Conservation (phyloP, 2,888 invertebrate species). For the Epinotia brunnichana region DNA sequence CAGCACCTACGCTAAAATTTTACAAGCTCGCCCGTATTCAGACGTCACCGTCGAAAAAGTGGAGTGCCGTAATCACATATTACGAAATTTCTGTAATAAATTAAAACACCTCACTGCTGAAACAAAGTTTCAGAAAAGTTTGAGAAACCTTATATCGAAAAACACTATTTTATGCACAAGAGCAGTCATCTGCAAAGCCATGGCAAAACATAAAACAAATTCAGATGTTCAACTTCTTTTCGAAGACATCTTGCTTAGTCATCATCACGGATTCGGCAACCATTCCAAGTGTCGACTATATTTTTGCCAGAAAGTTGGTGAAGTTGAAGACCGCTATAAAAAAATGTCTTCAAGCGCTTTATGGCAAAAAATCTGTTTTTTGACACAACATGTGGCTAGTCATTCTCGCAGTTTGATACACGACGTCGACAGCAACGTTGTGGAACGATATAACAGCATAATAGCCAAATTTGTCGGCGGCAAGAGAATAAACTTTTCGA, state of each 20-base stretch:
- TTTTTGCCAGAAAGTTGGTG: conserved; percentile 4
- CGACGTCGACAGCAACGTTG: conserved; percentile 16
- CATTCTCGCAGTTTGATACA: conserved; percentile 23
- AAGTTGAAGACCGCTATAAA: conserved; percentile 5
- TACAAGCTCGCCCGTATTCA: conserved; percentile 23
- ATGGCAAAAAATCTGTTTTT: conserved; percentile 6
- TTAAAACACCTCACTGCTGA: conserved; percentile 28
- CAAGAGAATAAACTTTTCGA: conserved; percentile 53
- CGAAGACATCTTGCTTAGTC: conserved; percentile 5
- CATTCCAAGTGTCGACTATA: conserved; percentile 4
- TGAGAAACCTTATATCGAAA: conserved; percentile 6
- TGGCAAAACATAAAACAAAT: conserved; percentile 11
- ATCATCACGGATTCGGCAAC: conserved; percentile 11
- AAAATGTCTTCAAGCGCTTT: conserved; percentile 7
- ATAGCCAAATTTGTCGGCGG: conserved; percentile 55
- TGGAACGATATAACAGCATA: conserved; percentile 45
- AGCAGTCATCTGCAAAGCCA: conserved; percentile 11
- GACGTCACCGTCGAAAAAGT: conserved; percentile 41
- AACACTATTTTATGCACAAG: neutral
- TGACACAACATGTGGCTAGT: conserved; percentile 3
- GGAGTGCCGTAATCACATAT: conserved; percentile 41
- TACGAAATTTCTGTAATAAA: conserved; percentile 40
- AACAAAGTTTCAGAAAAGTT: conserved; percentile 2
- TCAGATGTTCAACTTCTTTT: conserved; percentile 7
- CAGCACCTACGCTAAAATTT: conserved; percentile 23